phyloP scores from a whole-genome alignment of 2,113 vertebrate genomes.

The Melierax canorus region DNA sequence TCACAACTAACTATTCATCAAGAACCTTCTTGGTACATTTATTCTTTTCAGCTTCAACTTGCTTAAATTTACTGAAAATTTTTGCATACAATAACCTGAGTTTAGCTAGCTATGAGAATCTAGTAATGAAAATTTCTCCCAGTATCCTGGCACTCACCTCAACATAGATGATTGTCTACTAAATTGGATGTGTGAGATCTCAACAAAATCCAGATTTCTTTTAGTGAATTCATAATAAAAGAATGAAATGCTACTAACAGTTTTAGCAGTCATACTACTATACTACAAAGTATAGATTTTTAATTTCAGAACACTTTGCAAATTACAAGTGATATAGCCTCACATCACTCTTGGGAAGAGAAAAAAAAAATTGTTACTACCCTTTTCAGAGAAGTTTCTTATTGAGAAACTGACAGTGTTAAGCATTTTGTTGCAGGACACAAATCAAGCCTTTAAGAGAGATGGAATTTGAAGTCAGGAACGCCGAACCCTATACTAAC shows the following conservation, averaged over 20 bases:
- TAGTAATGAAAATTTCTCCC: background rate
- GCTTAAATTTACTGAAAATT: background rate
- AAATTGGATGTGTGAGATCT: background rate
- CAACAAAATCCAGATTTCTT: background rate
- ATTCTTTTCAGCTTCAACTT: background rate
- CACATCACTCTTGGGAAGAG: accelerated
- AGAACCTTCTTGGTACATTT: background rate
- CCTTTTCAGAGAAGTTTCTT: background rate
- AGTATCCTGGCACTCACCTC: background rate
- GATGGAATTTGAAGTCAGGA: background rate
- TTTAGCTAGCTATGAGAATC: background rate
- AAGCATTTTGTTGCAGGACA: background rate
- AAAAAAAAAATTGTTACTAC: background rate
- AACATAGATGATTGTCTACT: background rate
- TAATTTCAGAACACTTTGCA: background rate
- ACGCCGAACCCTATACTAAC: background rate
- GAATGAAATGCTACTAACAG: background rate
- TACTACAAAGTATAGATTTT: background rate
- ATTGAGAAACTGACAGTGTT: background rate
- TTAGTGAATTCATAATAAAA: background rate
- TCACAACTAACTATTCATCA: background rate
- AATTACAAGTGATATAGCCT: background rate
- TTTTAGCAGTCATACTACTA: background rate
- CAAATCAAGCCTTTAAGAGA: background rate
- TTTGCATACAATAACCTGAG: background rate